Evolutionary conservation across 2,888 invertebrate species (phyloP).

Genomic region (Pomacea canaliculata): DNA sequence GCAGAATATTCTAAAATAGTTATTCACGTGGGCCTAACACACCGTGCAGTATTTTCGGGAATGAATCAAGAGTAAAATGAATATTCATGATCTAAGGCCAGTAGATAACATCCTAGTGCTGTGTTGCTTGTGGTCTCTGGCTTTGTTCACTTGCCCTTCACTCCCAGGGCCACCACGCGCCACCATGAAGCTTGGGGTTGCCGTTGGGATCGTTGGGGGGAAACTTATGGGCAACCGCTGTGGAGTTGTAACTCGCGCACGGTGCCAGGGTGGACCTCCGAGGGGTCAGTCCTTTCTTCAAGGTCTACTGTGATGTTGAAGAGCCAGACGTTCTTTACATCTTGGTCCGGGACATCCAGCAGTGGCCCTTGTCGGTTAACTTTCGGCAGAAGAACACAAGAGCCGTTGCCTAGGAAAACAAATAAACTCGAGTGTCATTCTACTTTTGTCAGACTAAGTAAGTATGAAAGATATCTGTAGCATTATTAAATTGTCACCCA

Average conservation of each 20-base stretch:
- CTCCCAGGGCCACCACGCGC: slow-evolving; percentile 66
- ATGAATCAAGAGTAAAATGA: too few relatives aligned
- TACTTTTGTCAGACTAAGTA: too few relatives aligned
- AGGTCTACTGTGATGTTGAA: slow-evolving; percentile 64
- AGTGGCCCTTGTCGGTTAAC: background rate
- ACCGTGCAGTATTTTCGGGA: too few relatives aligned
- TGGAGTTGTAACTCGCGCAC: slow-evolving; percentile 53
- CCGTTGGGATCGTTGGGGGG: slow-evolving; percentile 53
- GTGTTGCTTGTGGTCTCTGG: too few relatives aligned
- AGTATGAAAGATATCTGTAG: too few relatives aligned
- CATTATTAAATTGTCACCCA: too few relatives aligned
- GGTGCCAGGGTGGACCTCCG: slow-evolving; percentile 41
- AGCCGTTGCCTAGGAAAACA: background rate
- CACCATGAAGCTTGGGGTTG: slow-evolving; percentile 58
- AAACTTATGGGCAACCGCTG: slow-evolving; percentile 58
- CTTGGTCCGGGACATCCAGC: too few relatives aligned
- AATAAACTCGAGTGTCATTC: too few relatives aligned
- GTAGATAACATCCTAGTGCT: too few relatives aligned
- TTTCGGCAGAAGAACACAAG: slow-evolving; percentile 3
- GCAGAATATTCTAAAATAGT: too few relatives aligned
- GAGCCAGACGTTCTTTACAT: slow-evolving; percentile 57
- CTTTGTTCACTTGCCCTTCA: background rate
- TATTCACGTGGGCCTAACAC: too few relatives aligned
- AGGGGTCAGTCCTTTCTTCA: slow-evolving; percentile 57
- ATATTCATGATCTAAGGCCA: too few relatives aligned